Evolutionary conservation across 2,888 invertebrate genomes (phyloP).

Genomic region (Agrochola circellaris): DNA sequence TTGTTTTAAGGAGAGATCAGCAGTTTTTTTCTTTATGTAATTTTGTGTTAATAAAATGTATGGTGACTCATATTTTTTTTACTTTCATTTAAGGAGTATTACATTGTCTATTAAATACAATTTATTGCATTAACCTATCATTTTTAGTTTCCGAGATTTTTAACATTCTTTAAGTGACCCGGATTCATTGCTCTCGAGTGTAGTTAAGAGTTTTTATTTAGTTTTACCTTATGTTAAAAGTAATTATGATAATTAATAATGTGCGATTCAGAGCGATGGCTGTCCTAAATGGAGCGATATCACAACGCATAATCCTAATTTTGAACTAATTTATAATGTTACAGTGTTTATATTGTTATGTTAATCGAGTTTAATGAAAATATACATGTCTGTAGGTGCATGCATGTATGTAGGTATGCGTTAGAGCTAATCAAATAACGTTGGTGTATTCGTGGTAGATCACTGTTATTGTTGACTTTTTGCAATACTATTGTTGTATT

Average conservation of each 20-base stretch:
- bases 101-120: too few relatives aligned
- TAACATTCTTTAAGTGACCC: too few relatives aligned
- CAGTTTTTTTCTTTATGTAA: too few relatives aligned
- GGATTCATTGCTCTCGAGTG: too few relatives aligned
- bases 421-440: neutral
- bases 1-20: too few relatives aligned
- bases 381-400: too few relatives aligned
- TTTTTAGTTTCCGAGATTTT: too few relatives aligned
- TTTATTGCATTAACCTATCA: too few relatives aligned
- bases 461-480: neutral
- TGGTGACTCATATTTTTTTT: too few relatives aligned
- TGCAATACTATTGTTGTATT: neutral
- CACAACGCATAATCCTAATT: neutral
- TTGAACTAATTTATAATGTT: neutral
- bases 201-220: neutral
- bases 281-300: neutral
- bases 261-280: neutral
- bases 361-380: slow-evolving; percentile 3
- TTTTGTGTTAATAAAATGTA: too few relatives aligned
- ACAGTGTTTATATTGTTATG: neutral
- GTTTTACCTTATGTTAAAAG: neutral
- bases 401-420: neutral
- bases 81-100: too few relatives aligned
- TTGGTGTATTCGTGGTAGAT: neutral
- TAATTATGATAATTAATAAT: neutral